Conservation (phyloP, 2,888 invertebrate species). For the Vannuccia rotundouncinata region DNA sequence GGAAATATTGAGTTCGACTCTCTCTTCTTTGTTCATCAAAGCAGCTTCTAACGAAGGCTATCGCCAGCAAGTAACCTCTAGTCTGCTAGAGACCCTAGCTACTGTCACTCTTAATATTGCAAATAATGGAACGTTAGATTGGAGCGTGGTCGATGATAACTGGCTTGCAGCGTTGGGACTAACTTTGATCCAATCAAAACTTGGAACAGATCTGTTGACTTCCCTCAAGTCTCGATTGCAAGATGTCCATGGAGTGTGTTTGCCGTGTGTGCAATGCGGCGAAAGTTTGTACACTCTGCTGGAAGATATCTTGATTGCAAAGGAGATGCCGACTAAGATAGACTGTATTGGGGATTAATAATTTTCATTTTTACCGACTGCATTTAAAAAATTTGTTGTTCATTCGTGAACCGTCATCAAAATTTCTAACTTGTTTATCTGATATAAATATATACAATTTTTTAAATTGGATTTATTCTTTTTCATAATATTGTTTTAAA, state of each 20-base stretch:
- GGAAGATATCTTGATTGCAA: neutral
- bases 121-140: neutral
- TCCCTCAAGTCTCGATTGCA: neutral
- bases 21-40: neutral
- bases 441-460: no score
- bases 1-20: neutral
- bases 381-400: no score
- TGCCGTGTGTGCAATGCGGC: neutral
- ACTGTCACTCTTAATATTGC: neutral
- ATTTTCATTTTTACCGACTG: no score
- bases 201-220: neutral
- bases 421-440: no score
- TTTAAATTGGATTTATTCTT: neutral
- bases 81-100: no score
- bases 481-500: neutral
- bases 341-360: conserved; percentile 9
- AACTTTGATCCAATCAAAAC: neutral
- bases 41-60: neutral
- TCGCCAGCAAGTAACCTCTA: neutral
- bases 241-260: neutral
- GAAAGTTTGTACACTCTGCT: neutral
- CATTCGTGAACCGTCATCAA: no score
- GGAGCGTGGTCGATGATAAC: neutral
- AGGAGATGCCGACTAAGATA: neutral
- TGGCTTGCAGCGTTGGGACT: neutral